Evolutionary conservation across 1,140 invertebrate species (phyloP).

Genomic region (Cotesia vestalis): DNA sequence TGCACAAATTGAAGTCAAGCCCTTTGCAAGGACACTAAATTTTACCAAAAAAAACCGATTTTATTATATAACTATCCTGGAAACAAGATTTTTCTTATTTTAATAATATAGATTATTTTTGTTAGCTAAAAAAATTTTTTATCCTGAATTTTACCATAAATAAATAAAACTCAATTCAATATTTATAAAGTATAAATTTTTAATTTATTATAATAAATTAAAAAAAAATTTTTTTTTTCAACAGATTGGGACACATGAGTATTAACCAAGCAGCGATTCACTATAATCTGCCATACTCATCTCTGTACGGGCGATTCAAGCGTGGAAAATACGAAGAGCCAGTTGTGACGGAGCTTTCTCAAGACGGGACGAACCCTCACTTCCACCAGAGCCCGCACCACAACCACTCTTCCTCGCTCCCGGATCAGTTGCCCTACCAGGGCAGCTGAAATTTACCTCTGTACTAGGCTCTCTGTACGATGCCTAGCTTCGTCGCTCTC

Average conservation of each 20-base stretch:
- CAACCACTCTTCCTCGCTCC: conserved; percentile 63
- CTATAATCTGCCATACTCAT: conserved; percentile 89
- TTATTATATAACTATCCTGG: no score
- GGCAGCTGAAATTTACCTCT: conserved; percentile 67
- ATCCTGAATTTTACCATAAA: no score
- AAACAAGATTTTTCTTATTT: no score
- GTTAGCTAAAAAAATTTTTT: no score
- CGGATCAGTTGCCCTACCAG: conserved; percentile 66
- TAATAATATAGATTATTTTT: no score
- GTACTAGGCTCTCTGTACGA: conserved; percentile 52
- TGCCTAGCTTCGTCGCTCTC: conserved; percentile 31
- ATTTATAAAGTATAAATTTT: no score
- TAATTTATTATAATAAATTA: neutral
- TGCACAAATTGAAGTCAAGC: no score
- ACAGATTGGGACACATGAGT: conserved; percentile 88
- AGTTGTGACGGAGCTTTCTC: conserved; percentile 61
- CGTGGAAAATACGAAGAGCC: conserved; percentile 72
- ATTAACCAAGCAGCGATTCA: conserved; percentile 94
- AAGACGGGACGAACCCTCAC: conserved; percentile 62
- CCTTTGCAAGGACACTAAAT: no score
- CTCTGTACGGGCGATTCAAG: conserved; percentile 87
- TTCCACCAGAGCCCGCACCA: conserved; percentile 63
- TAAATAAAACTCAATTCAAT: no score
- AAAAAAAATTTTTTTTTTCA: conserved; percentile 43
- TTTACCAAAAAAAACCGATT: no score